Evolutionary conservation across 2,113 vertebrate species (phyloP), one percentile per base, ranked within the genome.

Genomic region (Romanogobio albipinnatus): DNA sequence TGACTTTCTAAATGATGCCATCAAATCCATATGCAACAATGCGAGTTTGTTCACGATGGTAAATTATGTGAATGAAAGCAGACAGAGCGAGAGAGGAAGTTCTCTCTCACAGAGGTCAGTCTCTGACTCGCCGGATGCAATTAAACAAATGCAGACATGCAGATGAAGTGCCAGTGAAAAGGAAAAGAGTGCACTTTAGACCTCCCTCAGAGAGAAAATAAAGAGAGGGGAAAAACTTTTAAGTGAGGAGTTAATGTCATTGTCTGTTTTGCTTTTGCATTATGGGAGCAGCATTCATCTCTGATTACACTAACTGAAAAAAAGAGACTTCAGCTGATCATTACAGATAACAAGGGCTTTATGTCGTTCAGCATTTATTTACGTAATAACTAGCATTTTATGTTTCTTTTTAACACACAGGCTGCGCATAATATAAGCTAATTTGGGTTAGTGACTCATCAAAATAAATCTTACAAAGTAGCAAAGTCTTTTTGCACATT

Each of bases 131-230:
- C 81, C 81, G 71, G 62, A 83, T 80, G 84, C 87, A 88, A 83
- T 88, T 86, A 88, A 86, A 86, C 87, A 88, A 85, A 86, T 47
- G 80, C 70, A 85, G 75, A 73, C 76, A 85, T 70, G 76, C 33
- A 86, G 87, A 86, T 49, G 76, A 88, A 82, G 64, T 85, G 81
- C 84, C 64, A 70, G 66, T 73, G 75, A 80, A 85, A 86, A 76
- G 77, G 51, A 84, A 88, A 80, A 62, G 53, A 76, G 53, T 62
- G 68, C 86, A 84, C 77, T 81, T 77, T 81, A 76, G 82, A 74
- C 83, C 43, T 83, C 66, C 33, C 70, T 68, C 9, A 47, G n/a
- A 66, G 58, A 79, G 64, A 77, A 51, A 64, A 75, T 14, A 81
- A 29, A 75, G 39, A 76, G 53, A 17, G 58, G 26, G 9, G 13